Conservation (phyloP, 1,140 invertebrate genomes). For the Megalopta genalis region DNA sequence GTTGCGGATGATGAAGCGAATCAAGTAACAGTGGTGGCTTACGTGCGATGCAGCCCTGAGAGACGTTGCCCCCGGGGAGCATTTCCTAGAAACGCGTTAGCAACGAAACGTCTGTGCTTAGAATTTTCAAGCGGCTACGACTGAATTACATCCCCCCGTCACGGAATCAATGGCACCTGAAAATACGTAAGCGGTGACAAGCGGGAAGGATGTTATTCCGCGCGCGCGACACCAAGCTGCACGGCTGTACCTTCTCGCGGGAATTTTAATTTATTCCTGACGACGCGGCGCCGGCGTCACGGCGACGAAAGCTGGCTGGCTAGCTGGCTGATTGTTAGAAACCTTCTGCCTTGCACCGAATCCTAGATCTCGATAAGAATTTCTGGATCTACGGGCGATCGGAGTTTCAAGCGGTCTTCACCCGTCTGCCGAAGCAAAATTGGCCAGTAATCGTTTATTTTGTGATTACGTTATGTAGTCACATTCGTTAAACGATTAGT, state of each 20-base stretch:
- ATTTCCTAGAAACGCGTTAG: constrained; percentile 60
- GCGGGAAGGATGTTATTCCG: constrained; percentile 32
- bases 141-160: constrained; percentile 55
- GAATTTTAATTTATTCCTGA: constrained; percentile 44
- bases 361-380: not conserved
- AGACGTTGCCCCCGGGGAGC: constrained; percentile 47
- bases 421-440: no score
- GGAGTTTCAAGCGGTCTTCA: no score
- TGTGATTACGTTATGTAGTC: no score
- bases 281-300: not conserved
- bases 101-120: constrained; percentile 59
- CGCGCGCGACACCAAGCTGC: not conserved
- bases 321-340: not conserved
- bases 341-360: not conserved
- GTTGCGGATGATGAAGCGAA: constrained; percentile 62
- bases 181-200: constrained; percentile 56
- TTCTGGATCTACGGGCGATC: no score
- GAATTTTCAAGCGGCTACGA: constrained; percentile 54
- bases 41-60: constrained; percentile 63
- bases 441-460: no score
- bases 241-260: not conserved
- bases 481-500: no score
- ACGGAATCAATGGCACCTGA: constrained; percentile 56
- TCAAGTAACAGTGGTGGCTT: constrained; percentile 61
- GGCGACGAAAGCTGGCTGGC: no score